These are phyloP conservation scores for Gadus macrocephalus DNA, from an alignment of 2,113 vertebrate genomes.

Conservation along the genomic window DNA sequence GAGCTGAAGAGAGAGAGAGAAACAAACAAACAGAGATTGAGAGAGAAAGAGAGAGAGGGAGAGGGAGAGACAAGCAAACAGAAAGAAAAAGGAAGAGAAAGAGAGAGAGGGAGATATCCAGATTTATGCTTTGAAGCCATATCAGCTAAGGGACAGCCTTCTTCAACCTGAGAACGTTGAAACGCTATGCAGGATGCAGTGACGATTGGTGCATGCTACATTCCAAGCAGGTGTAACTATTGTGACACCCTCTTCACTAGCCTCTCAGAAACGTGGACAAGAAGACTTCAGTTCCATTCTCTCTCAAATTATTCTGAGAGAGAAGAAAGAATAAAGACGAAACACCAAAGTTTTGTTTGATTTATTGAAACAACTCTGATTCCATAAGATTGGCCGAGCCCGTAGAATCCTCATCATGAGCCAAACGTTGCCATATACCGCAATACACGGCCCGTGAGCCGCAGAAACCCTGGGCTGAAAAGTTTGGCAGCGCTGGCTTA, in stretches of 20 bases:
- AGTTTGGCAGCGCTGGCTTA: conserved; percentile 31
- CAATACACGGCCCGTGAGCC: conserved; percentile 33
- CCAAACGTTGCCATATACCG: not conserved
- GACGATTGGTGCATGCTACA: too few species aligned
- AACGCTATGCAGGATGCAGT: too few species aligned
- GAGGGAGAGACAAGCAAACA: not conserved
- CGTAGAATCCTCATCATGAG: too few species aligned
- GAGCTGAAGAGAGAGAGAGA: conserved; percentile 5
- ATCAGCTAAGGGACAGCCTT: conserved; percentile 30
- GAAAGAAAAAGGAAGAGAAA: not conserved
- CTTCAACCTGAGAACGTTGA: not conserved
- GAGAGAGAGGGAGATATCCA: not conserved
- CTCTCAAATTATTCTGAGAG: too few species aligned
- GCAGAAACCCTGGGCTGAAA: conserved; percentile 38
- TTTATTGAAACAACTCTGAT: too few species aligned
- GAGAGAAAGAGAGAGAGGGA: not conserved
- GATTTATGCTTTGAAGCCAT: not conserved
- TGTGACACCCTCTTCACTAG: too few species aligned
- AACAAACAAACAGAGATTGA: not conserved
- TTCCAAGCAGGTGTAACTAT: too few species aligned
- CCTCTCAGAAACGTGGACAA: too few species aligned
- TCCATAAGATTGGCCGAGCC: too few species aligned
- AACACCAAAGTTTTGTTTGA: too few species aligned
- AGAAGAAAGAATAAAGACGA: too few species aligned
- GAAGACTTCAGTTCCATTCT: too few species aligned